A percentile compares a stretch with the other conserved stretches of the same genome.
phyloP scores from a whole-genome alignment of 2,797 vertebrate species.

The Petrocephalus schoutedeni region DNA sequence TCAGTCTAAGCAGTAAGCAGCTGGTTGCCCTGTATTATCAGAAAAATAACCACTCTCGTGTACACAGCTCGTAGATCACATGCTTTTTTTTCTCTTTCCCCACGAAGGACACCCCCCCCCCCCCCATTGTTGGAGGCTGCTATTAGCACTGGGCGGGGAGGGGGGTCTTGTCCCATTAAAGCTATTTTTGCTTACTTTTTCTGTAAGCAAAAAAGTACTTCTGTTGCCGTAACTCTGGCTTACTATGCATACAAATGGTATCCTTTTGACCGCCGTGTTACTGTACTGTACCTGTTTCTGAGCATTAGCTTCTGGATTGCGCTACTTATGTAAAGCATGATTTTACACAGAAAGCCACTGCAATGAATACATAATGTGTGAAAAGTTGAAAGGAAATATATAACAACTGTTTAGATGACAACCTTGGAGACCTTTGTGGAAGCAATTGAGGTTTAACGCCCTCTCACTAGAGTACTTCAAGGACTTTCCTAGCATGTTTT shows the following conservation, averaged over 20 bases:
- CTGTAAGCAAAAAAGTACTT: slow-evolving; percentile 7
- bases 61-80: not conserved
- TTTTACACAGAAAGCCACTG: not conserved
- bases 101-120: not conserved
- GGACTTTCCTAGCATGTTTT: not conserved
- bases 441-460: not conserved
- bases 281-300: not conserved
- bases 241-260: not conserved
- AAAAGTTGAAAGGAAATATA: not conserved
- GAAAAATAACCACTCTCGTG: not conserved
- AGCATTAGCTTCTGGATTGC: not conserved
- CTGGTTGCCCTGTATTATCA: not conserved
- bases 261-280: not conserved
- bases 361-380: not conserved
- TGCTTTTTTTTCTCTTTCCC: not conserved
- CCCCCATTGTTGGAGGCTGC: not conserved
- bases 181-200: not conserved
- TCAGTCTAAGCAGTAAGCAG: not conserved
- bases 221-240: not conserved
- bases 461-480: not conserved
- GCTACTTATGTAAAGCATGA: not conserved
- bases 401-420: not conserved
- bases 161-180: not conserved
- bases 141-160: not conserved
- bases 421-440: not conserved